Percentiles rank a stretch among this genome's conserved stretches.
These are phyloP conservation scores for Dasysyrphus albostriatus DNA, from an alignment of 2,888 invertebrate genomes.

Conservation along the genomic window DNA sequence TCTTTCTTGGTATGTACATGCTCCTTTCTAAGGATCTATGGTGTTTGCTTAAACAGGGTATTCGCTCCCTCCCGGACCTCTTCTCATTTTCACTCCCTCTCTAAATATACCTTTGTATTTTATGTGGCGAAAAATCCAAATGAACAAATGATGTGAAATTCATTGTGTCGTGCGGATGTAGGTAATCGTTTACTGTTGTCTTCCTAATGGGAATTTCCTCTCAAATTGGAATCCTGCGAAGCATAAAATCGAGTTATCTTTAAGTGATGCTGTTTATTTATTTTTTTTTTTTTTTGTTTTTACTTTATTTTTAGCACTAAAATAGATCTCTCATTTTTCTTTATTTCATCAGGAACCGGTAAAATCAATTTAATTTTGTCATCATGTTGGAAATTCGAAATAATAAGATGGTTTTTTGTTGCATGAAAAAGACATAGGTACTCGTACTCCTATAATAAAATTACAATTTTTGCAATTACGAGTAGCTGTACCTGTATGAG, in stretches of 20 bases:
- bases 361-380: conserved; percentile 33
- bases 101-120: conserved; percentile 51
- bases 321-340: conserved; percentile 33
- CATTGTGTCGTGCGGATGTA: conserved; percentile 55
- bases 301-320: conserved; percentile 13
- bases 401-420: conserved; percentile 26
- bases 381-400: background rate
- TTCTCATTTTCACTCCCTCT: conserved; percentile 18
- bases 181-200: conserved; percentile 73
- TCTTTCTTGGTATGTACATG: conserved; percentile 18
- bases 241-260: conserved; percentile 75
- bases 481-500: background rate
- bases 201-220: conserved; percentile 74
- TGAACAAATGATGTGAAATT: conserved; percentile 69
- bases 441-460: background rate
- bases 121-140: conserved; percentile 73
- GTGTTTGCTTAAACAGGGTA: conserved; percentile 19
- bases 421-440: background rate
- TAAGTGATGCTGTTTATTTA: conserved; percentile 59
- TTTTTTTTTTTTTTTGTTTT: conserved; percentile 16
- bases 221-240: conserved; percentile 72
- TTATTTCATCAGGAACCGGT: conserved; percentile 24
- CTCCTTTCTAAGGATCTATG: conserved; percentile 10
- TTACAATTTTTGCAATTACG: conserved; percentile 6
- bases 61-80: background rate